Conservation (phyloP, 2,797 vertebrate species). For the Tadarida brasiliensis region DNA sequence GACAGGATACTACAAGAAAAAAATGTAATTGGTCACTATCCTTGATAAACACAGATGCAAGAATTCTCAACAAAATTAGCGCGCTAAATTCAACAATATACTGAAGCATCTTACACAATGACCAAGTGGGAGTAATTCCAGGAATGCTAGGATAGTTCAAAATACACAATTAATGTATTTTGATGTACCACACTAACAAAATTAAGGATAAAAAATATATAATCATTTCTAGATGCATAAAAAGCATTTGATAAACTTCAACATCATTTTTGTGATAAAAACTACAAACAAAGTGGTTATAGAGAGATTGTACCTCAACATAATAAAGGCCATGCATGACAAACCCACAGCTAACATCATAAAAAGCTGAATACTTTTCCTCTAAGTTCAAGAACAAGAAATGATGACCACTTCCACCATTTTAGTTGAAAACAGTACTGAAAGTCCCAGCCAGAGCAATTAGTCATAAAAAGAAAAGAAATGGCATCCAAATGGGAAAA, state of each 20-base stretch:
- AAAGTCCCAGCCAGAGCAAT: not conserved
- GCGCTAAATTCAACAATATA: not conserved
- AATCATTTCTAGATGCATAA: not conserved
- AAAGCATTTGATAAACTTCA: not conserved
- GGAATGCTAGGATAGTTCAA: not conserved
- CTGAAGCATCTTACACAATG: not conserved
- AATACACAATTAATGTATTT: not conserved
- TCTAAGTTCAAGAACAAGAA: not conserved
- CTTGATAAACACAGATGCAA: not conserved
- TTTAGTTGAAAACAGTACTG: not conserved
- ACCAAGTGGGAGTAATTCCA: not conserved
- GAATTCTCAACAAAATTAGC: not conserved
- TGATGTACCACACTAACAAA: not conserved
- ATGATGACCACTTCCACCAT: not conserved
- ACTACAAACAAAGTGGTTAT: not conserved
- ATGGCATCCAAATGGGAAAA: not conserved
- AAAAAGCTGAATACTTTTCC: not conserved
- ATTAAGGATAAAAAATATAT: not conserved
- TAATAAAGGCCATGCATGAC: not conserved
- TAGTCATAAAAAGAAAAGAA: not conserved
- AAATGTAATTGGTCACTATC: not conserved
- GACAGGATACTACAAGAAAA: not conserved
- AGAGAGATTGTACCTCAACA: not conserved
- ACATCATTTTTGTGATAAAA: not conserved
- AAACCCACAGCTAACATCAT: not conserved